Base-by-base conservation (phyloP, 2,888 invertebrate species). In the Ecliptopera silaceata region DNA sequence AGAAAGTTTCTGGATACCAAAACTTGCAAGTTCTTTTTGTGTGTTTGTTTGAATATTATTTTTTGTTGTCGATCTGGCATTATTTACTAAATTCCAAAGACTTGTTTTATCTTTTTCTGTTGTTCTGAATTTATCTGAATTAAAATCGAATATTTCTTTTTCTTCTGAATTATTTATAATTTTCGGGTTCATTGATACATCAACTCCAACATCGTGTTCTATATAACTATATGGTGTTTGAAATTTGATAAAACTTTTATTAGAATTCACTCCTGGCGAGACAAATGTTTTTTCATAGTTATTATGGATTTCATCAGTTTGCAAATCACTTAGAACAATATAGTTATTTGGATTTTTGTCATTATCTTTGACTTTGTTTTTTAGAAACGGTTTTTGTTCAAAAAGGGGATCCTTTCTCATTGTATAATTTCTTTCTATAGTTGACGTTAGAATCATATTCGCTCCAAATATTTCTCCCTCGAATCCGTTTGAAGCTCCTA, bases 391-490 rank as follows among this genome's bases (percentile, higher is more conserved):
- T 70, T 79, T 84, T 64, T 85, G 84, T 63, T 70, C 69, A 26
- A 74, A 79, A n/a, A 67, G 43, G 0, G 82, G 80, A 55, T 88
- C 64, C 17, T 61, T 69, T 66, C 75, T 77, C 11, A 79, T 63
- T 0, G 84, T 82, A 51, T 77, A 67, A 66, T 88, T 88, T 64
- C 82, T 77, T 73, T 86, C 86, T 61, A 93, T 92, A 4, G 93
- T 93, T 8, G 94, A 93, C 1, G 86, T 77, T 38, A 94, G 72
- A 31, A 95, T 88, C 79, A 95, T 91, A 70, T 94, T 94, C 66
- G 93, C 94, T 8, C 95, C 95, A 70, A 93, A 93, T 63, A 95
- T 88, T 75, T 94, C 93, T 3, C 95, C 95, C 79, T 95, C 94
- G 59, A 95, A 91, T 6, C 95, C 95, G 59, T 93, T 94, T 59